Base-by-base conservation (phyloP, 2,888 invertebrate species). In the Agonum fuliginosum region DNA sequence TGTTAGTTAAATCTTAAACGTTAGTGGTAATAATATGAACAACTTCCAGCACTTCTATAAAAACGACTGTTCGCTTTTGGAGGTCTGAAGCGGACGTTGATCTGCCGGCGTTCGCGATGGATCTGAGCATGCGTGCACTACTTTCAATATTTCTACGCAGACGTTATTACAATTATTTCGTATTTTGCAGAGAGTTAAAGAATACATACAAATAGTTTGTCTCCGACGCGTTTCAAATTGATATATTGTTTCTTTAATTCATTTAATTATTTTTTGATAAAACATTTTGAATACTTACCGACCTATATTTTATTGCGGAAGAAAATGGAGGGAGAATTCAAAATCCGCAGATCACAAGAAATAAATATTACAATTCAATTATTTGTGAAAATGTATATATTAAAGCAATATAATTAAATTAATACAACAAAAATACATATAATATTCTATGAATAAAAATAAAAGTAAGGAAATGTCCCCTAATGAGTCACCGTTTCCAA, bases 11-110 rank as follows among this genome's bases (percentile, higher is more conserved):
- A 83, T 83, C 83, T 77, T 70, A 77, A 67, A 77, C 82, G 82
- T 79, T 78, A 78, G 80, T 79, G 79, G 78, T 80, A 80, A 82
- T 82, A 82, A 81, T 83, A 83, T 82, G 82, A 80, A 83, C 82
- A 82, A 84, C 84, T 83, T 81, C 82, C 83, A 85, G 83, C 82
- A 82, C 85, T 85, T 84, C 81, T 81, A 82, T 83, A 82, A 82
- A 83, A 83, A 83, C 82, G 84, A 86, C 84, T 85, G 85, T 83
- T 81, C 83, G 81, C 80, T 82, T 83, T 80, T 80, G 82, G 83
- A 84, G 84, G 84, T 84, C 84, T 83, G 83, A 82, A 84, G 85
- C 85, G 86, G 86, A 87, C 87, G 86, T 86, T 86, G 86, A 86
- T 86, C 86, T 85, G 82, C 86, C 85, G 85, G 85, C 81, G 82